phyloP scores from a whole-genome alignment of 2,113 vertebrate genomes.

The Chauna torquata region DNA sequence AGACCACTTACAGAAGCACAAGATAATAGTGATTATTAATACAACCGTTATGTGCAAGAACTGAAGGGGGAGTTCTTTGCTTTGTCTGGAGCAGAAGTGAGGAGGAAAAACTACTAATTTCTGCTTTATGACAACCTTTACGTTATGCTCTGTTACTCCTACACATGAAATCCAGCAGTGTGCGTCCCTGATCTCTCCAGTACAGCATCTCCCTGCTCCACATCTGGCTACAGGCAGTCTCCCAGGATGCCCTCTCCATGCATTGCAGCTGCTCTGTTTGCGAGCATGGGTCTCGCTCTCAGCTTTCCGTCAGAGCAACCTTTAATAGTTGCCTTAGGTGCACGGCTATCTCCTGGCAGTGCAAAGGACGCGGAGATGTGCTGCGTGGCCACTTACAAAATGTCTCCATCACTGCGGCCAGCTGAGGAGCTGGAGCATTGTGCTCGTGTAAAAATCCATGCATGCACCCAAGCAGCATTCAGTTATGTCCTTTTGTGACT shows the following conservation, averaged over 20 bases:
- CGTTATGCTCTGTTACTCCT: background rate
- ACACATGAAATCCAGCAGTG: background rate
- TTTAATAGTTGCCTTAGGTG: background rate
- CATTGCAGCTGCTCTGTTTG: background rate
- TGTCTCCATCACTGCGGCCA: background rate
- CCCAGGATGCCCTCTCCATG: background rate
- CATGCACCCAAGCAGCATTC: background rate
- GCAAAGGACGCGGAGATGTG: background rate
- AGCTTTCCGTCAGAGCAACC: background rate
- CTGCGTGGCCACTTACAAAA: accelerated
- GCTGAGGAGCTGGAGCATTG: background rate
- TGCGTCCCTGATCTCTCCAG: background rate
- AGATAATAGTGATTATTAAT: background rate
- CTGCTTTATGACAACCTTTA: background rate
- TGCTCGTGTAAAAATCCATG: accelerated
- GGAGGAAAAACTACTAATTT: background rate
- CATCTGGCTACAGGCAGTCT: background rate
- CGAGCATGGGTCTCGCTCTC: background rate
- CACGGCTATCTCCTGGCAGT: background rate
- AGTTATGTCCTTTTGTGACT: background rate
- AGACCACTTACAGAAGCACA: background rate
- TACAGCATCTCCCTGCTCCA: background rate
- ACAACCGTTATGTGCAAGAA: background rate
- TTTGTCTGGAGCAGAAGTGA: background rate
- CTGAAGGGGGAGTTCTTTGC: background rate